Evolutionary conservation across 2,113 vertebrate genomes (phyloP), one percentile per base, ranked within the genome.

Genomic region (Cavia porcellus): DNA sequence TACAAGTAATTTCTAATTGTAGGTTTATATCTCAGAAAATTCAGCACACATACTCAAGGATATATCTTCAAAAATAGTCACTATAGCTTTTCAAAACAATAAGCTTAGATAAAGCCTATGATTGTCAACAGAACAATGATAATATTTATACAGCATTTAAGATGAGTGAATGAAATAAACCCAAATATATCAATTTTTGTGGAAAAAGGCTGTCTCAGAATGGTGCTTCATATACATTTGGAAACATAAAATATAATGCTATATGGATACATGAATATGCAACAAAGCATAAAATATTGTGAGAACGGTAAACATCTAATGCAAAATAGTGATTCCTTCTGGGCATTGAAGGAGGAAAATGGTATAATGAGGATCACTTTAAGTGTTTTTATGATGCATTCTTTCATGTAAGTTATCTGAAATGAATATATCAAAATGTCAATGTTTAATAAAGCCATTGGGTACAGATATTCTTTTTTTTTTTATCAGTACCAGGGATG

Each of bases 41-140:
- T 88, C 42, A 92, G 57, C 42, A 86, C 22, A 92, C 15, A 30
- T 15, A 32, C 32, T 80, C 30, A 92, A 88, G 70, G 57, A 66
- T 50, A 50, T 74, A 70, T n/a, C 17, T 50, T 62, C 38, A 68
- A 90, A 83, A 84, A 62, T 64, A 59, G 24, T 35, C 25, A 70
- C 38, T 30, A 42, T 42, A 52, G 55, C 42, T 72, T 93, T 90
- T 94, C 25, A 97, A 85, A 88, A 82, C 92, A 94, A 86, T 88
- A 74, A 86, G 70, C 47, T 77, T 96, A 55, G 75, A 92, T 68
- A 81, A 93, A 92, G 52, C 81, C 84, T 45, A 81, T 86, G 25
- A 92, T 68, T 77, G 47, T 89, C 64, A 86, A 66, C 15, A 89
- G 62, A 57, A 74, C 35, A 89, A 89, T 74, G n/a, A 14, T 92